These are phyloP conservation scores for Octodon degus DNA, from an alignment of 2,113 vertebrate species.

Conservation along the genomic window DNA sequence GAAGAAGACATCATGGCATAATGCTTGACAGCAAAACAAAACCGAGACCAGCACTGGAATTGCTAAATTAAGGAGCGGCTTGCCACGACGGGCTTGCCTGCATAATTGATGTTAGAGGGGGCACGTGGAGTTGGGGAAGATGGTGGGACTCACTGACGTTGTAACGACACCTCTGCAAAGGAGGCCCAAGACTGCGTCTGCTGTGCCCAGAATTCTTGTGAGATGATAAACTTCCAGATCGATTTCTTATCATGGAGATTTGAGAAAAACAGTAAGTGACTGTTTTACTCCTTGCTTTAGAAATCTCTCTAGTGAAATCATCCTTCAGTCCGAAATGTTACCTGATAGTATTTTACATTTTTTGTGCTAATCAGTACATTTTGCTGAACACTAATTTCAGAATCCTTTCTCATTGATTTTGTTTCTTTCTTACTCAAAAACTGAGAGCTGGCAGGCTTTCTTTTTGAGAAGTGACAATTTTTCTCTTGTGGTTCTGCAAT, in stretches of 20 bases:
- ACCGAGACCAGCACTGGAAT: conserved; percentile 78
- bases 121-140: conserved; percentile 51
- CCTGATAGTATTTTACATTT: background rate
- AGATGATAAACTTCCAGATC: conserved; percentile 31
- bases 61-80: conserved; percentile 70
- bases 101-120: conserved; percentile 75
- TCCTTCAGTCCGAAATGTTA: background rate
- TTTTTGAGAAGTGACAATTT: conserved; percentile 57
- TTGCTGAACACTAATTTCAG: conserved; percentile 5
- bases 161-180: conserved; percentile 72
- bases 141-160: conserved; percentile 53
- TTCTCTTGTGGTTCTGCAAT: conserved; percentile 27
- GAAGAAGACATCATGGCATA: conserved; percentile 78
- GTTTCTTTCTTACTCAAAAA: conserved; percentile 50
- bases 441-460: conserved; percentile 34
- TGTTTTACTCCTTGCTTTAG: conserved; percentile 37
- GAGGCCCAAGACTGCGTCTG: conserved; percentile 18
- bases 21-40: conserved; percentile 84
- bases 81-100: conserved; percentile 76
- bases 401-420: conserved; percentile 59
- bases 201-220: conserved; percentile 67
- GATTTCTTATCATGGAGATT: conserved; percentile 65
- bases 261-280: conserved; percentile 41
- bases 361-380: conserved; percentile 56
- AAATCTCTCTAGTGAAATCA: conserved; percentile 61